Conservation (phyloP, 2,888 invertebrate species). For the Harpalus rufipes region DNA sequence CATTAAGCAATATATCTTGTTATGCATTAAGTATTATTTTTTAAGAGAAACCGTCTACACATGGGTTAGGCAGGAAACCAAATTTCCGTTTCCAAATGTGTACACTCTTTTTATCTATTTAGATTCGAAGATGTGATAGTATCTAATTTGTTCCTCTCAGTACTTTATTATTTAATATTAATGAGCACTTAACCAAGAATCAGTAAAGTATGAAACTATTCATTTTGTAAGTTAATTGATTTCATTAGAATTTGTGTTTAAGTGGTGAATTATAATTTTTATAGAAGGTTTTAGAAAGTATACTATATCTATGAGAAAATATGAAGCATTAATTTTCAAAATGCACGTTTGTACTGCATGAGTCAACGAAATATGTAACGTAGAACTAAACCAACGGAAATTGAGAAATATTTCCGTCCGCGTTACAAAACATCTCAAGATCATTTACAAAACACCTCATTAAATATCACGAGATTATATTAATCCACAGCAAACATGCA, state of each 20-base stretch:
- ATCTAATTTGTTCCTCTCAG: background rate
- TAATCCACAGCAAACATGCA: no score
- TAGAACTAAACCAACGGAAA: background rate
- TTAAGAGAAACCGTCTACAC: background rate
- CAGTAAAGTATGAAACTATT: background rate
- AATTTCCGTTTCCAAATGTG: background rate
- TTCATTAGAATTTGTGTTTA: background rate
- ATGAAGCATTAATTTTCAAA: background rate
- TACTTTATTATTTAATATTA: background rate
- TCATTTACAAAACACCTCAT: background rate
- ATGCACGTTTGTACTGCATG: background rate
- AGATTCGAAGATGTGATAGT: background rate
- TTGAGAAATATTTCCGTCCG: background rate
- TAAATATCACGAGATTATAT: no score
- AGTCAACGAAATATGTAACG: background rate
- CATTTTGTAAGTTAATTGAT: background rate
- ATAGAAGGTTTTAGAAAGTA: background rate
- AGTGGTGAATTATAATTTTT: background rate
- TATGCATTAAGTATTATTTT: no score
- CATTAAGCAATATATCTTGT: no score
- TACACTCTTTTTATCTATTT: background rate
- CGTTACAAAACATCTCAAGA: background rate
- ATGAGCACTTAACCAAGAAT: background rate
- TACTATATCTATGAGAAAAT: background rate
- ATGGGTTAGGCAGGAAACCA: background rate